Conservation (phyloP, 2,113 vertebrate genomes). For the Paradoxurus hermaphroditus region DNA sequence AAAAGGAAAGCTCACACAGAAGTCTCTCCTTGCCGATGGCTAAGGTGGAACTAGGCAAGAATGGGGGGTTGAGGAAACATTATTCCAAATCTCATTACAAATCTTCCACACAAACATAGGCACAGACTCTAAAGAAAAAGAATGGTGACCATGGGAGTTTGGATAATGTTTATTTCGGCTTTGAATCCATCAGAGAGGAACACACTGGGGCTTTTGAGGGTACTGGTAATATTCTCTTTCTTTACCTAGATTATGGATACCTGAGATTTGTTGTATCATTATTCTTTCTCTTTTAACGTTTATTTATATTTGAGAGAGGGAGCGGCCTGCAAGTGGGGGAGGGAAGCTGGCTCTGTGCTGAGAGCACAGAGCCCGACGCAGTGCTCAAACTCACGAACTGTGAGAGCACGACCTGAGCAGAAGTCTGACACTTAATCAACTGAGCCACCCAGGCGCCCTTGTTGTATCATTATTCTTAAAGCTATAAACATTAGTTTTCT, state of each 20-base stretch:
- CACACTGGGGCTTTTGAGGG: background rate
- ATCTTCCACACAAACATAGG: background rate
- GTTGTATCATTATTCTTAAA: background rate
- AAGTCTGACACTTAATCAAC: too few species aligned
- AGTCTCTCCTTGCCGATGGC: fast-evolving
- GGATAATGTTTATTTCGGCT: background rate
- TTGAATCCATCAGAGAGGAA: background rate
- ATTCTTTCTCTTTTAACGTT: background rate
- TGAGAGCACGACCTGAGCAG: too few species aligned
- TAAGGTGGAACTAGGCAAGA: background rate
- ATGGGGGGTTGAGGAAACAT: background rate
- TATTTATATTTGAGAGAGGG: too few species aligned
- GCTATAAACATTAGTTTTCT: background rate
- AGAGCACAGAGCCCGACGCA: too few species aligned
- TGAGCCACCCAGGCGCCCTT: too few species aligned
- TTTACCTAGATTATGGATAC: background rate
- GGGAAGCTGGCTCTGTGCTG: too few species aligned
- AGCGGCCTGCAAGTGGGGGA: too few species aligned
- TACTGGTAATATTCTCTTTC: background rate
- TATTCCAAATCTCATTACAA: background rate
- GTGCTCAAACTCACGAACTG: too few species aligned
- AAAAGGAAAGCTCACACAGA: background rate
- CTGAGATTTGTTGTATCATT: background rate
- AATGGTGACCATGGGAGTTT: background rate
- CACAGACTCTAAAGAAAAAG: background rate